Conservation (phyloP, 2,113 vertebrate genomes). For the Andinoacara biseriatus region DNA sequence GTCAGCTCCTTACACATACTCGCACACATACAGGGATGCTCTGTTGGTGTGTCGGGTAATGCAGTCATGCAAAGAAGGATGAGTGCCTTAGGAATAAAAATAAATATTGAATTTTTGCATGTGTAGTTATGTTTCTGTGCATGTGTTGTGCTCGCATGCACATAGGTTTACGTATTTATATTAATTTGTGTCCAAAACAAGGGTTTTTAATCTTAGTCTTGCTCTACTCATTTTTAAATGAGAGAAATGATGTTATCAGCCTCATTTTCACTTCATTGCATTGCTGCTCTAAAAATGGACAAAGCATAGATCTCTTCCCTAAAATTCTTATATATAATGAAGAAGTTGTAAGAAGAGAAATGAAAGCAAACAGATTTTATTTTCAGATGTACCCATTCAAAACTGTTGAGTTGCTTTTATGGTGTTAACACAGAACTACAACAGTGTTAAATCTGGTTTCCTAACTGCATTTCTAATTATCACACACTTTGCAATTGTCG, state of each 20-base stretch:
- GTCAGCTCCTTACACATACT: conserved; percentile 63
- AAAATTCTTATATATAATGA: neutral
- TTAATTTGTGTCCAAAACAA: conserved; percentile 1
- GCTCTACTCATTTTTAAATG: neutral
- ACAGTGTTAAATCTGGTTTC: neutral
- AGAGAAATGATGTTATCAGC: neutral
- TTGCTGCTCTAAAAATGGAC: neutral
- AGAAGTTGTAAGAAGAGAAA: neutral
- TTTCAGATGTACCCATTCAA: conserved; percentile 4
- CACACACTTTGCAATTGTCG: conserved; percentile 12
- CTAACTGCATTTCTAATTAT: conserved; percentile 22
- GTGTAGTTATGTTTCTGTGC: conserved; percentile 44
- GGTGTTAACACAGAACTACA: neutral
- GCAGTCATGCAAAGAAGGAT: conserved; percentile 71
- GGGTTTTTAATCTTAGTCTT: neutral
- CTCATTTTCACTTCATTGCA: neutral
- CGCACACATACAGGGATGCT: conserved; percentile 50
- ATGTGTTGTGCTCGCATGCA: conserved; percentile 15
- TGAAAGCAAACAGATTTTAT: conserved; percentile 7
- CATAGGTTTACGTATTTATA: conserved; percentile 22
- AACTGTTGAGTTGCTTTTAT: conserved; percentile 34
- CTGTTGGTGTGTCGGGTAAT: conserved; percentile 61
- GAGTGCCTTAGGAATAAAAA: conserved; percentile 68
- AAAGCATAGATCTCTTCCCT: neutral
- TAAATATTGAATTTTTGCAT: conserved; percentile 50